Conservation (phyloP, 2,888 invertebrate genomes). For the Diachrysia chrysitis region DNA sequence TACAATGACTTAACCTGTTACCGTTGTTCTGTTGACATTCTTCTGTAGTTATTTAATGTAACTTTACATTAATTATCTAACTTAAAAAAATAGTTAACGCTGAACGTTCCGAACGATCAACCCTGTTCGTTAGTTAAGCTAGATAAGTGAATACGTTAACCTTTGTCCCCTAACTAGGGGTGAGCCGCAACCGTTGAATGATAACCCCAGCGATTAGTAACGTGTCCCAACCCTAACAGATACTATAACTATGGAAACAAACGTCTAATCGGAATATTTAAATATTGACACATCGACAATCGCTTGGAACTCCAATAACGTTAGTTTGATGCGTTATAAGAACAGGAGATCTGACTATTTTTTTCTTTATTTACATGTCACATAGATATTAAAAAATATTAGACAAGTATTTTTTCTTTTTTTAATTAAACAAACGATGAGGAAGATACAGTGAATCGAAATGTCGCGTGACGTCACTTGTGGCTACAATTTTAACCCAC, state of each 20-base stretch:
- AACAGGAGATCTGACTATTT: too few species aligned
- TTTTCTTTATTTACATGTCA: too few species aligned
- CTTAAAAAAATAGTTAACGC: slow-evolving; percentile 31
- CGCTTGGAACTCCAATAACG: slow-evolving; percentile 17
- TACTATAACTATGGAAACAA: slow-evolving; percentile 44
- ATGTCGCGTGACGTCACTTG: too few species aligned
- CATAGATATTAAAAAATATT: too few species aligned
- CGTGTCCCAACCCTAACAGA: slow-evolving; percentile 56
- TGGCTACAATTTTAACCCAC: too few species aligned
- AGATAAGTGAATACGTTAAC: slow-evolving; percentile 83
- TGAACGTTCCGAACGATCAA: slow-evolving; percentile 50
- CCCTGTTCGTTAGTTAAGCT: slow-evolving; percentile 63
- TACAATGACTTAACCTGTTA: background rate
- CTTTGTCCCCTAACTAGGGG: slow-evolving; percentile 73
- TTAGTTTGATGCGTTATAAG: slow-evolving; percentile 21
- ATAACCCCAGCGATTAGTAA: slow-evolving; percentile 72
- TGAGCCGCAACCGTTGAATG: slow-evolving; percentile 71
- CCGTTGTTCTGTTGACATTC: background rate
- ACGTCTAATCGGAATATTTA: slow-evolving; percentile 44
- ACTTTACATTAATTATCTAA: slow-evolving; percentile 12
- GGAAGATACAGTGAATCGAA: too few species aligned
- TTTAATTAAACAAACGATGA: too few species aligned
- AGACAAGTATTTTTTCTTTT: too few species aligned
- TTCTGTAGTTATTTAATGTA: slow-evolving; percentile 7
- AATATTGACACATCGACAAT: slow-evolving; percentile 49